Percentiles rank a stretch among this genome's conserved stretches.
These are phyloP conservation scores for Heliconius cydno DNA, from an alignment of 2,888 invertebrate genomes.

Conservation along the genomic window DNA sequence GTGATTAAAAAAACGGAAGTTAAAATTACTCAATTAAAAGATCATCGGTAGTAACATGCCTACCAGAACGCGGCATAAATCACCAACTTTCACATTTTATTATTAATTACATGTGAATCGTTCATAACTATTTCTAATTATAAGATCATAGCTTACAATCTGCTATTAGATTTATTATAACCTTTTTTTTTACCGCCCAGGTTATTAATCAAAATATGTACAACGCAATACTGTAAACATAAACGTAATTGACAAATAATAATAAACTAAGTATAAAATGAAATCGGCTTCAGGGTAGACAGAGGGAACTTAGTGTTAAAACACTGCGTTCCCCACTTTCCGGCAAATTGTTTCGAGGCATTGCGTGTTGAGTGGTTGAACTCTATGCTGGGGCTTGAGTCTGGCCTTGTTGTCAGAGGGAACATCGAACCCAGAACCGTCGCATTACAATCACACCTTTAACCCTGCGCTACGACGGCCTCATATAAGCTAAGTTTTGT, in stretches of 20 bases:
- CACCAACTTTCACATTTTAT: constrained; percentile 36
- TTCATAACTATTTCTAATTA: constrained; percentile 30
- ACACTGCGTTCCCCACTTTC: too few species aligned
- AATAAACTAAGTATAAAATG: background rate
- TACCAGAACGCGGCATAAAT: constrained; percentile 32
- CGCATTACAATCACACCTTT: too few species aligned
- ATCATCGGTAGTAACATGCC: constrained; percentile 11
- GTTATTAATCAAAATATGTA: constrained; percentile 22
- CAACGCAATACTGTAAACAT: background rate
- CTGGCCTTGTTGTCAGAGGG: too few species aligned
- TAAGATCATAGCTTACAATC: constrained; percentile 23
- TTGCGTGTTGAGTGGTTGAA: too few species aligned
- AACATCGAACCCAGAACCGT: too few species aligned
- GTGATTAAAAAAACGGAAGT: constrained; percentile 1
- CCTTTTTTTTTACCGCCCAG: constrained; percentile 5
- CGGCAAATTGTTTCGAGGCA: too few species aligned
- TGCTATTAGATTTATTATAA: constrained; percentile 15
- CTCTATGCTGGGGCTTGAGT: too few species aligned
- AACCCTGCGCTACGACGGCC: too few species aligned
- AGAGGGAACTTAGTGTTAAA: too few species aligned
- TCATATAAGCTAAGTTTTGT: background rate
- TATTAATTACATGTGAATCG: constrained; percentile 31
- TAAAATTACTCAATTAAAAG: constrained; percentile 6
- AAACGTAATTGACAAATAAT: constrained; percentile 2
- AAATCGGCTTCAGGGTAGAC: too few species aligned